These are phyloP conservation scores for Astreopora myriophthalma DNA, from an alignment of 64 coral and sea anemone genomes.

Conservation along the genomic window DNA sequence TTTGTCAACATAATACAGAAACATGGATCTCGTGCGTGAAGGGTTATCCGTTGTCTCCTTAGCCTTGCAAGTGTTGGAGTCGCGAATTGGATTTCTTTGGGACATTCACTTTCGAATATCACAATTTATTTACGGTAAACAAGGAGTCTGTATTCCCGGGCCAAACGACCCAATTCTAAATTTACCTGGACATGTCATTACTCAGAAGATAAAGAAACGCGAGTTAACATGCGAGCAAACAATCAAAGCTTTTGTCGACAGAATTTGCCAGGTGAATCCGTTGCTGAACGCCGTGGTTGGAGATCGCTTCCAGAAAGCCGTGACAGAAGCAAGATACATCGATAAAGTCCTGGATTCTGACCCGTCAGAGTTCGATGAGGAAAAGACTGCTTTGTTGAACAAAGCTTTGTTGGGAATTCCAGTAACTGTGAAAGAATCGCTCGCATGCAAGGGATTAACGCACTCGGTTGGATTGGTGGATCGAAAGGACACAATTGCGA, in stretches of 20 bases:
- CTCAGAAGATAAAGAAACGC: slow-evolving; percentile 54
- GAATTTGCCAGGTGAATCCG: slow-evolving; percentile 76
- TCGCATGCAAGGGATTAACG: slow-evolving; percentile 67
- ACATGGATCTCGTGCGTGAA: no score
- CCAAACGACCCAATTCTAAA: slow-evolving; percentile 49
- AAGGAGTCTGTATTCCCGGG: not conserved
- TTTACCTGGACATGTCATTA: slow-evolving; percentile 37
- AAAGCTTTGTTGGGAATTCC: slow-evolving; percentile 83
- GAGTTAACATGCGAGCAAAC: slow-evolving; percentile 42
- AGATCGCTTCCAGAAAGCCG: slow-evolving; percentile 76
- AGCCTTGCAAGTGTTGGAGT: slow-evolving; percentile 30
- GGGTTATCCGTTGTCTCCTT: not conserved
- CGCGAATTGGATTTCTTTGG: slow-evolving; percentile 62
- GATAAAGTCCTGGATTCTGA: slow-evolving; percentile 69
- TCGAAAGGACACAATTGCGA: slow-evolving; percentile 67
- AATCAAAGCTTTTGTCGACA: slow-evolving; percentile 47
- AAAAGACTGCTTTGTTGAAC: slow-evolving; percentile 61
- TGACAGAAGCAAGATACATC: slow-evolving; percentile 71
- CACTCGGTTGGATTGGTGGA: slow-evolving; percentile 84
- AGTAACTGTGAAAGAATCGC: slow-evolving; percentile 81
- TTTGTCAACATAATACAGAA: no score
- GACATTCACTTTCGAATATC: slow-evolving; percentile 12
- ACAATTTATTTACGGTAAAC: slow-evolving; percentile 61
- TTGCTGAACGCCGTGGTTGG: slow-evolving; percentile 72
- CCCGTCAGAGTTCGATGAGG: not conserved